Evolutionary conservation across 2,113 vertebrate genomes (phyloP).

Genomic region (Sceloporus tristichus): DNA sequence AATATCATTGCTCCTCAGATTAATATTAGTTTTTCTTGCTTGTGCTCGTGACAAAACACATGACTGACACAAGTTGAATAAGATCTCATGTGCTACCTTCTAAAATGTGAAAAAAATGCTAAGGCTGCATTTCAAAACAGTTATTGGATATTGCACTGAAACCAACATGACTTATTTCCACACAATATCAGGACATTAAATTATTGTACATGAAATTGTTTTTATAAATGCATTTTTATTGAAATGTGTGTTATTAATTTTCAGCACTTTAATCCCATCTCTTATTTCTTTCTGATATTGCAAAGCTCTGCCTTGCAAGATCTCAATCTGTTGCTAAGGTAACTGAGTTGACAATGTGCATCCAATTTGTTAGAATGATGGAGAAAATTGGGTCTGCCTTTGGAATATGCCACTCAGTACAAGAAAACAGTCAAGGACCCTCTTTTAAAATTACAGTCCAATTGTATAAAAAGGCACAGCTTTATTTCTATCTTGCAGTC

Average conservation of each 20-base stretch:
- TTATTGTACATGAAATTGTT: background rate
- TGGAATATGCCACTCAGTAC: conserved; percentile 29
- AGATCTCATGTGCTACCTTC: background rate
- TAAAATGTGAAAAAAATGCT: background rate
- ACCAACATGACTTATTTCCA: background rate
- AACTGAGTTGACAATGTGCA: background rate
- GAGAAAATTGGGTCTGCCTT: conserved; percentile 24
- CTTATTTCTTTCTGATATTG: background rate
- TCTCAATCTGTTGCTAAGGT: conserved; percentile 27
- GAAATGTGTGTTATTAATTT: background rate
- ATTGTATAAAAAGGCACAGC: conserved; percentile 28
- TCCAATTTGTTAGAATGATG: background rate
- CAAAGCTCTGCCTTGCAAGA: background rate
- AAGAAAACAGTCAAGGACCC: conserved; percentile 38
- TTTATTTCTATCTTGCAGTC: conserved; percentile 47
- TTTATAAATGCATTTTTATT: background rate
- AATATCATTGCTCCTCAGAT: background rate
- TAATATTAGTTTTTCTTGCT: background rate
- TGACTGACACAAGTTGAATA: background rate
- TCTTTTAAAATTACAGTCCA: conserved; percentile 30
- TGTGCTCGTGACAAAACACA: background rate
- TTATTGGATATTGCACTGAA: background rate
- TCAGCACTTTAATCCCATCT: background rate
- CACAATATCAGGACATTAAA: background rate
- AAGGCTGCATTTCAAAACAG: background rate